Evolutionary conservation across 2,888 invertebrate species (phyloP).

Genomic region (Rhamphomyia laevipes): DNA sequence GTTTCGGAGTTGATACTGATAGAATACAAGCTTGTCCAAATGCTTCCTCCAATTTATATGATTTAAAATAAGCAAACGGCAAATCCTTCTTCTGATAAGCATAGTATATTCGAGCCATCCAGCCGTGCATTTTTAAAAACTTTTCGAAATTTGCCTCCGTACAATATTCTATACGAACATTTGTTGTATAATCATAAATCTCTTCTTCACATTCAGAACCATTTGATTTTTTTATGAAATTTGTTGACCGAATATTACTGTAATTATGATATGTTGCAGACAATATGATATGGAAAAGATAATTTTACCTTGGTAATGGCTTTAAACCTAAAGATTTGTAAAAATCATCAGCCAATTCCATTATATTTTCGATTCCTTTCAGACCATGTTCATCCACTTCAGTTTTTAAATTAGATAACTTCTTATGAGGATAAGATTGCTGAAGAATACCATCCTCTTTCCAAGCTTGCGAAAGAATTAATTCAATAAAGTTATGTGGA

Average conservation of each 20-base stretch:
- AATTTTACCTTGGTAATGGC: not conserved
- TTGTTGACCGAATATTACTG: slow-evolving; percentile 15
- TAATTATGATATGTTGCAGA: not conserved
- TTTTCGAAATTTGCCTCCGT: slow-evolving; percentile 39
- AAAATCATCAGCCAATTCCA: slow-evolving; percentile 64
- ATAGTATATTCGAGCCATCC: slow-evolving; percentile 52
- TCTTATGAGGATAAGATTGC: slow-evolving; percentile 21
- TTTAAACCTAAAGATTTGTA: slow-evolving; percentile 55
- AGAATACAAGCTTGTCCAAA: slow-evolving; percentile 54
- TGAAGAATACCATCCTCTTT: slow-evolving; percentile 21
- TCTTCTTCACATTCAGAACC: slow-evolving; percentile 14
- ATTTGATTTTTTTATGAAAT: slow-evolving; percentile 16
- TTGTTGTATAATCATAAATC: slow-evolving; percentile 12
- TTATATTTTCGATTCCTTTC: slow-evolving; percentile 44
- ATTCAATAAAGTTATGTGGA: slow-evolving; percentile 52
- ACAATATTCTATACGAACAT: slow-evolving; percentile 43
- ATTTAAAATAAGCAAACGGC: slow-evolving; percentile 41
- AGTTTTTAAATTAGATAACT: slow-evolving; percentile 48
- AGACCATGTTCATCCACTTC: slow-evolving; percentile 51
- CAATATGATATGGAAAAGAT: no score
- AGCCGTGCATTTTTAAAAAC: slow-evolving; percentile 45
- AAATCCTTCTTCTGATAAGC: slow-evolving; percentile 44
- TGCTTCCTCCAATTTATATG: slow-evolving; percentile 42
- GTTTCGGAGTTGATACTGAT: slow-evolving; percentile 51
- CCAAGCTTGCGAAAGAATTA: slow-evolving; percentile 48